phyloP scores from a whole-genome alignment of 2,888 invertebrate genomes.

The Lapara coniferarum region DNA sequence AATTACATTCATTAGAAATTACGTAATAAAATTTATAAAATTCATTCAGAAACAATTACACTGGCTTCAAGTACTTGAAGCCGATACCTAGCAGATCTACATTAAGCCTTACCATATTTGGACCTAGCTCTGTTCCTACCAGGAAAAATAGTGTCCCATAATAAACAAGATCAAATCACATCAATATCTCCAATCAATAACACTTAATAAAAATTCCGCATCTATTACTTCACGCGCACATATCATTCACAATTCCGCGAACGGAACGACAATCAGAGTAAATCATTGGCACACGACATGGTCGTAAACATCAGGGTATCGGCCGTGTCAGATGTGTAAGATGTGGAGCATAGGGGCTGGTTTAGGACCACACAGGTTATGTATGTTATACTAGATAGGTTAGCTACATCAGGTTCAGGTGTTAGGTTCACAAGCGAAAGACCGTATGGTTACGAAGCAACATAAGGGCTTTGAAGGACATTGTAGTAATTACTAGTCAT shows the following conservation, averaged over 20 bases:
- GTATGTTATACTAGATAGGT: no score
- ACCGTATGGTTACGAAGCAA: no score
- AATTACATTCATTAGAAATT: no score
- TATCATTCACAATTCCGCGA: slow-evolving; percentile 7
- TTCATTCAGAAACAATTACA: no score
- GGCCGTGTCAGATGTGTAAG: not conserved
- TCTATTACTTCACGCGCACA: slow-evolving; percentile 7
- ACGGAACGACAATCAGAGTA: slow-evolving; percentile 16
- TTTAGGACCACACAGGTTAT: not conserved
- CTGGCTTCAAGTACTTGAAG: no score
- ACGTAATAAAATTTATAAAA: no score
- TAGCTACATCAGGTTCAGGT: no score
- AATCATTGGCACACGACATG: slow-evolving; percentile 7
- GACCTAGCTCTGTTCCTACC: not conserved
- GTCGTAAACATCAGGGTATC: not conserved
- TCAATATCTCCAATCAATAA: slow-evolving; percentile 7
- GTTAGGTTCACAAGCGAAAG: no score
- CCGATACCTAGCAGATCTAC: no score
- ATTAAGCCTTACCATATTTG: no score
- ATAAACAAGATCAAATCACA: not conserved
- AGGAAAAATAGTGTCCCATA: not conserved
- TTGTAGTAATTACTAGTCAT: no score
- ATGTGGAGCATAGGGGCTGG: not conserved
- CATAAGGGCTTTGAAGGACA: no score
- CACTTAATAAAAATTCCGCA: slow-evolving; percentile 4